Conservation (phyloP, 2,888 invertebrate genomes). For the Lamellibrachia satsuma region DNA sequence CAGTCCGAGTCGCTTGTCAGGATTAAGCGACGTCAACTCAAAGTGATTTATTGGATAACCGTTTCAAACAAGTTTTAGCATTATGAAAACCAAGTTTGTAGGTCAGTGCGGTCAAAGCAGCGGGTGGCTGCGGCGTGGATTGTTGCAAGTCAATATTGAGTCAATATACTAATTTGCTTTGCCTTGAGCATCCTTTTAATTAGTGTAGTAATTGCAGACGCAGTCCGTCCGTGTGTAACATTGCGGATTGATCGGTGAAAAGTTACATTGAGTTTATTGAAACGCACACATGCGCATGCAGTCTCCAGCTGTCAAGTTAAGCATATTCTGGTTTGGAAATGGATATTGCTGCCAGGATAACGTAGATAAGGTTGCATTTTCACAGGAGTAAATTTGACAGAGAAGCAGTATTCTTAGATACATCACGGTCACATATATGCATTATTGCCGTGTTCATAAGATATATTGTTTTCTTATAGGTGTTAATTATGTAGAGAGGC, state of each 20-base stretch:
- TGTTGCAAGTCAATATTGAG: not conserved
- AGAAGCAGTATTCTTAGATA: too few relatives aligned
- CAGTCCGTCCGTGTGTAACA: not conserved
- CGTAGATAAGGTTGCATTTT: not conserved
- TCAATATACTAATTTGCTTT: not conserved
- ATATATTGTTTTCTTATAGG: too few relatives aligned
- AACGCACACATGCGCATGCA: not conserved
- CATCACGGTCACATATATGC: too few relatives aligned
- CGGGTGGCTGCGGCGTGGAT: not conserved
- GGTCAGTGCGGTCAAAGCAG: not conserved
- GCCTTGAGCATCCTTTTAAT: slow-evolving; percentile 11
- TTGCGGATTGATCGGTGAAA: not conserved
- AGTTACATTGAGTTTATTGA: not conserved
- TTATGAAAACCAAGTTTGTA: not conserved
- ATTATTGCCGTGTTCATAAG: too few relatives aligned
- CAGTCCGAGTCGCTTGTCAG: not conserved
- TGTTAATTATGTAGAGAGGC: too few relatives aligned
- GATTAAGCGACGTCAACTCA: not conserved
- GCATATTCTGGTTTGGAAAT: not conserved
- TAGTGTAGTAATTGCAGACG: slow-evolving; percentile 5
- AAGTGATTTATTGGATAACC: not conserved
- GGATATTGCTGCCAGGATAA: too few relatives aligned
- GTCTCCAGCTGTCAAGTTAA: not conserved
- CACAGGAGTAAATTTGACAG: not conserved
- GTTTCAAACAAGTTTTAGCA: not conserved